A percentile compares a stretch with the other conserved stretches of the same genome.
These are phyloP conservation scores for Rhodinocichla rosea DNA, from an alignment of 2,113 vertebrate genomes.

Conservation along the genomic window DNA sequence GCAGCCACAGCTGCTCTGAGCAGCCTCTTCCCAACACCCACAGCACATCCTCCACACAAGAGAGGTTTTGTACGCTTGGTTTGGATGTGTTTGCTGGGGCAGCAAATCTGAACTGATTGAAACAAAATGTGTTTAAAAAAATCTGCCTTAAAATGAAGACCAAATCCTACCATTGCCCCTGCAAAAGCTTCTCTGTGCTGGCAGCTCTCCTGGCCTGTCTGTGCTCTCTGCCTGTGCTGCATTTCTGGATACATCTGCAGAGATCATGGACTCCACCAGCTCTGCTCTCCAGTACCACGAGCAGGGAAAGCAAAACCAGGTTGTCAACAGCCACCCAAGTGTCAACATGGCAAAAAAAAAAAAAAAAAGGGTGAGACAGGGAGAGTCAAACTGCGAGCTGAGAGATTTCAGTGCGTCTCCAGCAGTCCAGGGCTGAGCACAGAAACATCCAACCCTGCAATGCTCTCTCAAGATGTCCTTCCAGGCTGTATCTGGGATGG, in stretches of 20 bases:
- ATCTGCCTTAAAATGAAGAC: neutral
- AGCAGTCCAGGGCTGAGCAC: neutral
- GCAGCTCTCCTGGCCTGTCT: neutral
- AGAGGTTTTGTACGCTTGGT: neutral
- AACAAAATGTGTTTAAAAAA: neutral
- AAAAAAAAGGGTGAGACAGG: neutral
- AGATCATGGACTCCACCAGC: neutral
- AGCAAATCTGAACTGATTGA: accelerated
- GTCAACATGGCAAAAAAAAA: neutral
- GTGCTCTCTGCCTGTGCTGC: neutral
- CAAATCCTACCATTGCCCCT: neutral
- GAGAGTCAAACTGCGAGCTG: neutral
- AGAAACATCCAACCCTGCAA: accelerated
- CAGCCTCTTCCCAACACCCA: neutral
- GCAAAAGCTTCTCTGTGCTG: neutral
- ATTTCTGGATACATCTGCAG: neutral
- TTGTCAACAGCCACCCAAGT: neutral
- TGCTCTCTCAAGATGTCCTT: accelerated
- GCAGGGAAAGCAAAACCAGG: neutral
- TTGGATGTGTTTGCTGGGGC: neutral
- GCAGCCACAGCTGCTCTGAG: neutral
- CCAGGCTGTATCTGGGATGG: neutral
- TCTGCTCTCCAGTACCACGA: neutral
- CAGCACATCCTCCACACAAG: accelerated
- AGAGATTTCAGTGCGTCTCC: neutral